Base-by-base conservation (phyloP, 2,797 vertebrate species). In the Crax fasciolata region DNA sequence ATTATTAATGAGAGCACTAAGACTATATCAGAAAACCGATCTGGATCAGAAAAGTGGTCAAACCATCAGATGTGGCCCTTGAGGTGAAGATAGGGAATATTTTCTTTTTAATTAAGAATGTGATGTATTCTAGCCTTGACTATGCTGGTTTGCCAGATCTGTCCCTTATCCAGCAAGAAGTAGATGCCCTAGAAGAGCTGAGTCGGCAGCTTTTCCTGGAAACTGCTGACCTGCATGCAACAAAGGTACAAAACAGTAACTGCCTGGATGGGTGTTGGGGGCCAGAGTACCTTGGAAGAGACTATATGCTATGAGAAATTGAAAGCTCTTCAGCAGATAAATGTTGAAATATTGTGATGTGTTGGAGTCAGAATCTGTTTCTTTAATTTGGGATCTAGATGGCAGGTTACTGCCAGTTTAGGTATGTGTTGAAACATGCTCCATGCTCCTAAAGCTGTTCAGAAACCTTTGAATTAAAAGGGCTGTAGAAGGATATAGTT, bases 201-300 rank as follows among this genome's bases (percentile, higher is more conserved):
- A 99, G 99, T 97, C 98, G 99, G 44, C 99, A 99, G 93, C 99
- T 99, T 91, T 99, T 99, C 95, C 98, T 99, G 77, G 99, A 99
- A 97, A 99, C 99, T 21, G 99, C 99, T 71, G 99, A 99, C 93
- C 98, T 99, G n/a, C 99, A 99, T 94, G 98, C 99, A 66, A 99
- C 99, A 62, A 99, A 99, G 99, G 99, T 99, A 97, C 80, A 20
- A 38, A 92, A 66, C 70, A 75, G 72, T 55, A 49, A 68, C 51
- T 80, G 71, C 52, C 44, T 35, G 54, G 28, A 23, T 62, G 35
- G 46, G 49, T 77, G 49, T 21, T 84, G 46, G 76, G 65, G 38
- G 17, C 65, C 35, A 49, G 27, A 46, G 32, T 20, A 48, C 46
- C 76, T 73, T 28, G 49, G 55, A 61, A 83, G 58, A 59, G 43